phyloP scores from a whole-genome alignment of 2,797 vertebrate genomes.

The Pogoniulus pusillus region DNA sequence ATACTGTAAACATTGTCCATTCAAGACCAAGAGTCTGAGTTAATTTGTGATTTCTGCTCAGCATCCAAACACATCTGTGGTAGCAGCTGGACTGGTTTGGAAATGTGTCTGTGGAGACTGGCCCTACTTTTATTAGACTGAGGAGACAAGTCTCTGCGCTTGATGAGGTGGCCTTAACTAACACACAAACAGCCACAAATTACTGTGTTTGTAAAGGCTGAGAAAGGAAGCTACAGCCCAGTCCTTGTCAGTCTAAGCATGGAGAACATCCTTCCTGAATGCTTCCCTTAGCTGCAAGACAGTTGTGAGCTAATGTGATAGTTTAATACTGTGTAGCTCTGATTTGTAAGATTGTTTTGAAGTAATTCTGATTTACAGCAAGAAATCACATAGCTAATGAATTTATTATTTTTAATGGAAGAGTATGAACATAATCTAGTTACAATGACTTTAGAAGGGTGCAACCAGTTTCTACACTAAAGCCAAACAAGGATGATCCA shows the following conservation, averaged over 20 bases:
- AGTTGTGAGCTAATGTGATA: neutral
- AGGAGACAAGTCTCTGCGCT: neutral
- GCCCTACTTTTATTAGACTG: neutral
- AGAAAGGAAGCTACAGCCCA: neutral
- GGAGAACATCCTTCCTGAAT: neutral
- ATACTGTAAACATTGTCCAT: no score
- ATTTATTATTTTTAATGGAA: neutral
- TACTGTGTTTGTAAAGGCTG: neutral
- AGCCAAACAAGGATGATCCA: neutral
- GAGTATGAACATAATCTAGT: neutral
- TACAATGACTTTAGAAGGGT: neutral
- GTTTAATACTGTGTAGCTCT: neutral
- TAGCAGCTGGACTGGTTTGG: neutral
- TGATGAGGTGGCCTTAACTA: neutral
- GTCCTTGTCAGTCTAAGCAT: neutral
- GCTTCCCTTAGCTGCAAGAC: neutral
- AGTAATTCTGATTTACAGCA: slow-evolving; percentile 1
- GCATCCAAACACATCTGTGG: neutral
- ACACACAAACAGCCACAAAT: neutral
- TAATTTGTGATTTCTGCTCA: neutral
- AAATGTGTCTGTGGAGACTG: neutral
- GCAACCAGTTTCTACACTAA: neutral
- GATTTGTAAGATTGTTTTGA: neutral
- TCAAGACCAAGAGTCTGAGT: no score
- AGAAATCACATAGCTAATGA: slow-evolving; percentile 12